Evolutionary conservation across 2,113 vertebrate genomes (phyloP).

Genomic region (Pollachius pollachius): DNA sequence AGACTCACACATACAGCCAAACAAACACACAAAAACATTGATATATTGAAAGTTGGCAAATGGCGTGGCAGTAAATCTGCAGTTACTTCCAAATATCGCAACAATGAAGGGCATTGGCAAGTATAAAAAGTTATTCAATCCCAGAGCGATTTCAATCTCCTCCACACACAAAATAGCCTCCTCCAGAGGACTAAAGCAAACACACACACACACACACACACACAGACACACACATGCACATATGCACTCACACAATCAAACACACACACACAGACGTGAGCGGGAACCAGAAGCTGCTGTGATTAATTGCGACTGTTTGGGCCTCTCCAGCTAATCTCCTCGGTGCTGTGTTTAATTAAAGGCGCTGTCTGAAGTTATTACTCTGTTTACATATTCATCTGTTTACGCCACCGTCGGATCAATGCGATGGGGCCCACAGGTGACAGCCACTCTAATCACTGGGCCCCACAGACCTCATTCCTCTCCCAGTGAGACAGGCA

Average conservation of each 20-base stretch:
- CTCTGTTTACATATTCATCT: constrained; percentile 78
- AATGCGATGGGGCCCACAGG: constrained; percentile 68
- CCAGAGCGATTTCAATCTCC: constrained; percentile 7
- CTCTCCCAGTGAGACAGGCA: constrained; percentile 48
- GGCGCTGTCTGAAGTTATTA: constrained; percentile 75
- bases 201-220: constrained; percentile 9
- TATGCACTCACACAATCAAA: constrained; percentile 15
- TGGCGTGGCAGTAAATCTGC: not conserved
- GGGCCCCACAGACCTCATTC: constrained; percentile 55
- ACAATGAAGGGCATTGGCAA: not conserved
- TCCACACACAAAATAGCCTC: not conserved
- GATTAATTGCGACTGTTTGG: constrained; percentile 70
- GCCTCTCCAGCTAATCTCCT: constrained; percentile 71
- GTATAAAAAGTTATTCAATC: not conserved
- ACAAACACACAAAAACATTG: constrained; percentile 9
- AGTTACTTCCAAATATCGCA: not conserved
- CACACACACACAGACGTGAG: constrained; percentile 20
- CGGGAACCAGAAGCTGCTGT: constrained; percentile 33
- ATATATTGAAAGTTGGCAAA: not conserved
- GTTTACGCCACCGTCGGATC: constrained; percentile 73
- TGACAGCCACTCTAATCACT: constrained; percentile 75
- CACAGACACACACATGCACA: not conserved
- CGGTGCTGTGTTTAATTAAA: constrained; percentile 78
- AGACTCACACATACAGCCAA: no score
- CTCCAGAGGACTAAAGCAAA: no score